Conservation (phyloP, 2,888 invertebrate genomes). For the Lepidochitona cinerea region DNA sequence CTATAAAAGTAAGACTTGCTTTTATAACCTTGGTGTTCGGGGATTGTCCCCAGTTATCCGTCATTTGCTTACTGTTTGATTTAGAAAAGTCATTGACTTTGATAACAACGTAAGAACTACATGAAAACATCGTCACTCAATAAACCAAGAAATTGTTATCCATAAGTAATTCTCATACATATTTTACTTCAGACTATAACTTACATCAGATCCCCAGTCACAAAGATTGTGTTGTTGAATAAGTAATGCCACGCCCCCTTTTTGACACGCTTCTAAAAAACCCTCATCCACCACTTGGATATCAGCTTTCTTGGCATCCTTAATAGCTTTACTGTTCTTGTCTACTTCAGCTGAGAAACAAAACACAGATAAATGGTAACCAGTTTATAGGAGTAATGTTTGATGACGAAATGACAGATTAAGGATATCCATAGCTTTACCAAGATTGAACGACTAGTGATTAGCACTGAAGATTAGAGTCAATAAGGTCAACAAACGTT, state of each 20-base stretch:
- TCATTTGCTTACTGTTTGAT: not conserved
- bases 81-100: no score
- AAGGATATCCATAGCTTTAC: no score
- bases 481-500: no score
- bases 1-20: no score
- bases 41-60: not conserved
- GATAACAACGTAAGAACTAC: no score
- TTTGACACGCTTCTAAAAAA: constrained; percentile 75
- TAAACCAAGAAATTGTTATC: no score
- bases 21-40: not conserved
- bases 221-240: constrained; percentile 83
- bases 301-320: constrained; percentile 78
- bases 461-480: no score
- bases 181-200: no score
- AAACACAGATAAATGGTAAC: not conserved
- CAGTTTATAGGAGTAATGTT: no score
- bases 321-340: constrained; percentile 78
- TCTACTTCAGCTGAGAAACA: constrained; percentile 76
- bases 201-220: constrained; percentile 86
- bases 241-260: constrained; percentile 75
- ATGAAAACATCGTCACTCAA: no score
- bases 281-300: constrained; percentile 87
- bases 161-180: not conserved
- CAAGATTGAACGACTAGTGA: no score
- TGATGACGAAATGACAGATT: no score